Base-by-base conservation (phyloP, 2,888 invertebrate genomes). In the Drosophila birchii region DNA sequence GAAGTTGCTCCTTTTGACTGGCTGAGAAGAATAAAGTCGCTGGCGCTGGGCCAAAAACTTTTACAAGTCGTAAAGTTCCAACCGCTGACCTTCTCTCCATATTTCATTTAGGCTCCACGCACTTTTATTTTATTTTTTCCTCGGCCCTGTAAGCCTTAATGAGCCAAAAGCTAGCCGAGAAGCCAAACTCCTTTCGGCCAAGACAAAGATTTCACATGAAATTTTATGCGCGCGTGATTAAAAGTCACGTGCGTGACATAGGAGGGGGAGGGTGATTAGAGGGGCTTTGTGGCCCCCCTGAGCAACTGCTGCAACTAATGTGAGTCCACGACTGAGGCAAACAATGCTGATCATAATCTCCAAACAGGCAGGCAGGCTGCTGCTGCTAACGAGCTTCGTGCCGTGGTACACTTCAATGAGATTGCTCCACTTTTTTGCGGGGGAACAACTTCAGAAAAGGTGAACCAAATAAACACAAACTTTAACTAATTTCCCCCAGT, bases 161-260 rank as follows among this genome's bases (percentile, higher is more conserved):
- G 60, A 75, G 73, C 43, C 62, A 54, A 74, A 71, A 68, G 5
- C 45, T 14, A 7, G 18, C 9, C 47, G 3, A 12, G n/a, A 54
- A 39, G 53, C 47, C 18, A 34, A 44, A 43, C 70, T 69, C 41
- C 36, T 49, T 49, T 69, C n/a, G 78, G 64, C 59, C 45, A 76
- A 56, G 47, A 61, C 68, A 43, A 69, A 57, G 49, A 75, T 74
- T 75, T 73, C 60, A 69, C 74, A 74, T 74, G 66, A 75, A 78
- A 80, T 85, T 78, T 85, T 68, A 84, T 87, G 83, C 74, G 88
- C 88, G 86, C 90, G 88, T 89, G 90, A 89, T 89, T 90, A 79
- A 85, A 80, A 89, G 88, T 89, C 88, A 89, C 88, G 90, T 89
- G 88, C 90, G 85, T 83, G 79, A 79, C 77, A 75, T 45, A 47